A percentile compares a stretch with the other conserved stretches of the same genome.
Evolutionary conservation across 2,797 vertebrate genomes (phyloP).

Genomic region (Myotis planiceps): DNA sequence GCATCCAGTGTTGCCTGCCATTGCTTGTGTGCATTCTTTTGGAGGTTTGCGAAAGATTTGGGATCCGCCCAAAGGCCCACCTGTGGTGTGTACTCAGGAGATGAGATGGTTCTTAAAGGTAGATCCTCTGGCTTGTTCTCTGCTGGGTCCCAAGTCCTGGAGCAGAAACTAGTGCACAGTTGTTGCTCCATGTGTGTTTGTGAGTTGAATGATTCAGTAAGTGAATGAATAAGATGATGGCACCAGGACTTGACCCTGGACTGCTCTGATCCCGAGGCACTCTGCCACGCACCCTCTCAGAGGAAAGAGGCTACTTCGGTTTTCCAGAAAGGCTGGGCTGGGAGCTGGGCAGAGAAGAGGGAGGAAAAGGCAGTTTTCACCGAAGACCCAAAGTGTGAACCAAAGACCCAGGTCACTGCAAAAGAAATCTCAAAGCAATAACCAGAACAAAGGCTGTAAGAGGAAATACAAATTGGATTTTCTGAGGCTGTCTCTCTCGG

Average conservation of each 20-base stretch:
- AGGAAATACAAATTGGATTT: slow-evolving; percentile 71
- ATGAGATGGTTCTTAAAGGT: not conserved
- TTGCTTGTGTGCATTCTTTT: not conserved
- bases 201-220: not conserved
- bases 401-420: slow-evolving; percentile 53
- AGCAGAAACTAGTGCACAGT: fast-evolving
- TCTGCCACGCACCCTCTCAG: not conserved
- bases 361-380: slow-evolving; percentile 21
- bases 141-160: not conserved
- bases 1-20: not conserved
- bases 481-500: not conserved
- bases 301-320: not conserved
- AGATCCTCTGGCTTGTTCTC: not conserved
- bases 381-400: slow-evolving; percentile 53
- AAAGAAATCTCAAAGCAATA: slow-evolving; percentile 64
- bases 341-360: not conserved
- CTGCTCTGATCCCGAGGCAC: not conserved
- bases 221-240: not conserved
- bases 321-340: not conserved
- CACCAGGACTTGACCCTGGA: not conserved
- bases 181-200: not conserved
- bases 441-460: slow-evolving; percentile 20
- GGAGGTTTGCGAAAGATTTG: not conserved
- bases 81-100: not conserved
- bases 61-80: not conserved